Evolutionary conservation across 2,888 invertebrate species (phyloP).

Genomic region (Nephrocerus scutellatus): DNA sequence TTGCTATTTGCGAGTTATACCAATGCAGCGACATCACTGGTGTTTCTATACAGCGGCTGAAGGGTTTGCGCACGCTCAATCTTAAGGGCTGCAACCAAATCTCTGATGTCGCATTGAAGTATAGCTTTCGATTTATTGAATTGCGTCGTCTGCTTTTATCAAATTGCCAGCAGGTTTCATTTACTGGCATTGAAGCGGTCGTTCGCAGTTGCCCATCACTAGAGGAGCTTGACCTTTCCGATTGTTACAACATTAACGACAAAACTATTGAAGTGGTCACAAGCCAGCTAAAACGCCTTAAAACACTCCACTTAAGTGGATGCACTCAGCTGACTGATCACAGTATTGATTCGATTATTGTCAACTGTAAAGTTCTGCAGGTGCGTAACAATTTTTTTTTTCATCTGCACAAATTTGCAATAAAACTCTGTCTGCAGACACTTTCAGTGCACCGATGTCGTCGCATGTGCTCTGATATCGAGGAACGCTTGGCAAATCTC

Average conservation of each 20-base stretch:
- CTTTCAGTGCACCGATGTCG: conserved; percentile 41
- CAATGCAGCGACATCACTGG: conserved; percentile 36
- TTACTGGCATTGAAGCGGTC: conserved; percentile 57
- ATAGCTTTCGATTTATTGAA: conserved; percentile 61
- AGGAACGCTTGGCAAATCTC: conserved; percentile 37
- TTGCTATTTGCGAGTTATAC: conserved; percentile 55
- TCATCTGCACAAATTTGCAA: neutral
- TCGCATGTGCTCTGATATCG: conserved; percentile 42
- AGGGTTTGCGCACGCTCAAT: conserved; percentile 55
- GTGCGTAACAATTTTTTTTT: conserved; percentile 19
- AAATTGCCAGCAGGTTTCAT: conserved; percentile 63
- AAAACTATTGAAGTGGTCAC: conserved; percentile 51
- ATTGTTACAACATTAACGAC: conserved; percentile 64
- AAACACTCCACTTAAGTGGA: conserved; percentile 44
- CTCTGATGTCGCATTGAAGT: conserved; percentile 63
- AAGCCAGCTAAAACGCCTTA: conserved; percentile 43
- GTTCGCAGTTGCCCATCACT: conserved; percentile 62
- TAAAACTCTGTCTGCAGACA: conserved; percentile 21
- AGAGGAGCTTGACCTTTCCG: conserved; percentile 59
- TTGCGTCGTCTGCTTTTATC: conserved; percentile 57
- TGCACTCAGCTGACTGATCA: conserved; percentile 53
- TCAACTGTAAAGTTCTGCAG: conserved; percentile 49
- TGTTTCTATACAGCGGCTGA: conserved; percentile 53
- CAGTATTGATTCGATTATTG: conserved; percentile 49
- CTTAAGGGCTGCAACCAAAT: conserved; percentile 63